Conservation (phyloP, 2,888 invertebrate species). For the Gortyna flavago region DNA sequence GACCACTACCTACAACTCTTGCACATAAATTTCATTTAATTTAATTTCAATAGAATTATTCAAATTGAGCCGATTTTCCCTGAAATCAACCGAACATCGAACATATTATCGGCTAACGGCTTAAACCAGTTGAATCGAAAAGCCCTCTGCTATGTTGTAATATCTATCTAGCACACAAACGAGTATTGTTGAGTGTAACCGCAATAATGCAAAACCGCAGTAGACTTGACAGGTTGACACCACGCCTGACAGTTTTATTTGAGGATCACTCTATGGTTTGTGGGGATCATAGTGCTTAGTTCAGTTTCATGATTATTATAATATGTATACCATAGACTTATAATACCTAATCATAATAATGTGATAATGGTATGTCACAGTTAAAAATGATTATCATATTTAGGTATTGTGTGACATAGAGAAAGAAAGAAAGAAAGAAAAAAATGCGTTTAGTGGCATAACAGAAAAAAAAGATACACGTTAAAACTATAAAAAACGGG, state of each 20-base stretch:
- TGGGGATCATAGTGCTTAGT: background rate
- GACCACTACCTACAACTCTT: too few species aligned
- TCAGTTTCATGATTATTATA: background rate
- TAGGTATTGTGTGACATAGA: too few species aligned
- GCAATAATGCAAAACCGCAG: background rate
- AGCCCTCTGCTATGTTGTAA: background rate
- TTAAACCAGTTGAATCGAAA: background rate
- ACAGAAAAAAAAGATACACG: too few species aligned
- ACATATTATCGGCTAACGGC: background rate
- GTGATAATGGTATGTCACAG: too few species aligned
- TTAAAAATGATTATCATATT: too few species aligned
- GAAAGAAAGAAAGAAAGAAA: too few species aligned
- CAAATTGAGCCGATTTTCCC: background rate
- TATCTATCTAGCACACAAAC: background rate
- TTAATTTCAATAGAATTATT: too few species aligned
- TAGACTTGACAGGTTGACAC: background rate
- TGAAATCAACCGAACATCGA: slow-evolving; percentile 5
- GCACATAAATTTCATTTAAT: too few species aligned
- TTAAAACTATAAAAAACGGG: too few species aligned
- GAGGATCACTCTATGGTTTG: background rate
- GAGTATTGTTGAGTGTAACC: background rate
- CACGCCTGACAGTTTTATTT: background rate
- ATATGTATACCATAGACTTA: too few species aligned
- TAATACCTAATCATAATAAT: too few species aligned
- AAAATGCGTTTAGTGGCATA: too few species aligned